These are phyloP conservation scores for Agapetus fuscipes DNA, from an alignment of 2,888 invertebrate species.

Conservation along the genomic window DNA sequence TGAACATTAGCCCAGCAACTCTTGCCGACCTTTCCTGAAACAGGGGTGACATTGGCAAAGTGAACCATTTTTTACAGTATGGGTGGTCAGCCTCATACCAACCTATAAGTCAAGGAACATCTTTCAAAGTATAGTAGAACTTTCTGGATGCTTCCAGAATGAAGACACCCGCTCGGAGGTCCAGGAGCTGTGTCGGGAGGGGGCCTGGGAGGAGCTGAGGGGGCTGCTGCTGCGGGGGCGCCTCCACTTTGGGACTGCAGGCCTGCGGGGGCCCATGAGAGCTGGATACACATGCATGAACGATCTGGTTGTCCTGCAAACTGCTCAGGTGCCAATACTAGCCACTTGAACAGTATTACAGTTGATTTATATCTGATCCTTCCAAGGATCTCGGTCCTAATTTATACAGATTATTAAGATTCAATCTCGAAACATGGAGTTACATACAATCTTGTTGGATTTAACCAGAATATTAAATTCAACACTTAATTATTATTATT, in stretches of 20 bases:
- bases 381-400: not conserved
- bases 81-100: too few species aligned
- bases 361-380: not conserved
- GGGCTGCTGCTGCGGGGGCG: conserved; percentile 55
- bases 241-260: conserved; percentile 86
- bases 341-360: not conserved
- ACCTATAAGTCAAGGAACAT: too few species aligned
- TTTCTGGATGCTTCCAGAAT: too few species aligned
- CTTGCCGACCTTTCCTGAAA: too few species aligned
- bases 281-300: conserved; percentile 93
- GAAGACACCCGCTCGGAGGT: conserved; percentile 55
- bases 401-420: too few species aligned
- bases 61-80: too few species aligned
- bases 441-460: too few species aligned
- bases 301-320: conserved; percentile 92
- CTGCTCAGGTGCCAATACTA: conserved; percentile 53
- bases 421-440: conserved; percentile 2
- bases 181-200: conserved; percentile 41
- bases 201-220: conserved; percentile 49
- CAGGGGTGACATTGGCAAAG: too few species aligned
- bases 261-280: conserved; percentile 85
- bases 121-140: too few species aligned
- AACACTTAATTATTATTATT: too few species aligned
- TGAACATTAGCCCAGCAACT: too few species aligned
- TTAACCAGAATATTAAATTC: too few species aligned